These are phyloP conservation scores for Neolamprologus sp. DNA, from an alignment of 2,113 vertebrate genomes.

Conservation along the genomic window DNA sequence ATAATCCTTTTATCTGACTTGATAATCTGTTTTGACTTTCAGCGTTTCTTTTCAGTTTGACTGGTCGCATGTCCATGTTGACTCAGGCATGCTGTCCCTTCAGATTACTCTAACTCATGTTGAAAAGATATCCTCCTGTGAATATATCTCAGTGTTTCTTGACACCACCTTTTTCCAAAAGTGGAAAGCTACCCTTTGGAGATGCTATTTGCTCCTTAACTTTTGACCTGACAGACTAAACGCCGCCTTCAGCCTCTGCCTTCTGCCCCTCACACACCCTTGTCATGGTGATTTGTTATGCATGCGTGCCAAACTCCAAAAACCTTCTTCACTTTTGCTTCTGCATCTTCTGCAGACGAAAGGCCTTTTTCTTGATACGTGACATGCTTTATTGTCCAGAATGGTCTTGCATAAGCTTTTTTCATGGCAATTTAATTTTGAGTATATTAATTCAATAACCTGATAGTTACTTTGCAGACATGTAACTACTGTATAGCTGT, in stretches of 20 bases:
- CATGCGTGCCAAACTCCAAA: background rate
- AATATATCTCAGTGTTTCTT: background rate
- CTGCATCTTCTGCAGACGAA: background rate
- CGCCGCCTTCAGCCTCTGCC: background rate
- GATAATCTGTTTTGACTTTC: background rate
- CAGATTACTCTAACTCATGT: background rate
- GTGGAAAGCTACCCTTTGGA: constrained; percentile 28
- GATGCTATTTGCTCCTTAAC: background rate
- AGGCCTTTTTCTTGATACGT: background rate
- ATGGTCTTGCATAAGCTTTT: background rate
- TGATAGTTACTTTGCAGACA: background rate
- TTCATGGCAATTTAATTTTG: background rate
- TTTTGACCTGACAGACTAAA: constrained; percentile 38
- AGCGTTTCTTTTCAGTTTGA: background rate
- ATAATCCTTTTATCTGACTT: background rate
- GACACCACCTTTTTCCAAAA: constrained; percentile 36
- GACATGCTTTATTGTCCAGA: background rate
- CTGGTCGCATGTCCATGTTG: background rate
- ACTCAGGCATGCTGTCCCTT: background rate
- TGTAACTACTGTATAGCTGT: background rate
- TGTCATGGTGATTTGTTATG: constrained; percentile 25
- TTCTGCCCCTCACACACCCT: background rate
- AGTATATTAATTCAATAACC: background rate
- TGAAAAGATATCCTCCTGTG: constrained; percentile 12
- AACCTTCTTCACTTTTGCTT: background rate